phyloP scores from a whole-genome alignment of 2,113 vertebrate genomes.

The Hemichromis elongatus region DNA sequence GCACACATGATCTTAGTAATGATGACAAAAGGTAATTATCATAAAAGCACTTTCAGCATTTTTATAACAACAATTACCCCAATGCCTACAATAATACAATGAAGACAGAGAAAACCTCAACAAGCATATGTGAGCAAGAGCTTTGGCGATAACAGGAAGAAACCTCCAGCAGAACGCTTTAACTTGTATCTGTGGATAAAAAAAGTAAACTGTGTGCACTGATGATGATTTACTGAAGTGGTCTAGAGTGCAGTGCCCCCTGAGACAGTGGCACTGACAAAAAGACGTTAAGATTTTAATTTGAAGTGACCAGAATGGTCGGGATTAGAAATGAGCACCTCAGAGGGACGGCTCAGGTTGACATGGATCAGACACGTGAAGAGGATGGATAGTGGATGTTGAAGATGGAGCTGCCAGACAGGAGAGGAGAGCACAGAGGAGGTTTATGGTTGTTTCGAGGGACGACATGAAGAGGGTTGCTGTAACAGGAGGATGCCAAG shows the following conservation, averaged over 20 bases:
- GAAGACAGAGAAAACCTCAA: background rate
- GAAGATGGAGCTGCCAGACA: background rate
- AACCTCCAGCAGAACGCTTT: background rate
- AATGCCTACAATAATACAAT: background rate
- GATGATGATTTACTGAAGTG: background rate
- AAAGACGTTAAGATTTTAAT: background rate
- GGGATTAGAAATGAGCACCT: background rate
- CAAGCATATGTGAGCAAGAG: background rate
- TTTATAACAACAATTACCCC: background rate
- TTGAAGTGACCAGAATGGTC: background rate
- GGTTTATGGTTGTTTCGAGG: background rate
- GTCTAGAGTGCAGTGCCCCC: background rate
- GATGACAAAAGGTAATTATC: background rate
- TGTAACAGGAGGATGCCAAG: background rate
- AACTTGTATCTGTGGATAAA: background rate
- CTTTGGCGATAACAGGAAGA: background rate
- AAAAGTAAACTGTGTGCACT: background rate
- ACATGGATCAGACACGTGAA: background rate
- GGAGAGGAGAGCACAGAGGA: background rate
- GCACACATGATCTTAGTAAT: background rate
- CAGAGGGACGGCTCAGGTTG: background rate
- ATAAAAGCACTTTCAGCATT: background rate
- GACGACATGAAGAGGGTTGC: background rate
- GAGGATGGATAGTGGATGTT: background rate
- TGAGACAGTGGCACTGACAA: background rate